These are phyloP conservation scores for Pelvicachromis taeniatus DNA, from an alignment of 2,113 vertebrate genomes.

Conservation along the genomic window DNA sequence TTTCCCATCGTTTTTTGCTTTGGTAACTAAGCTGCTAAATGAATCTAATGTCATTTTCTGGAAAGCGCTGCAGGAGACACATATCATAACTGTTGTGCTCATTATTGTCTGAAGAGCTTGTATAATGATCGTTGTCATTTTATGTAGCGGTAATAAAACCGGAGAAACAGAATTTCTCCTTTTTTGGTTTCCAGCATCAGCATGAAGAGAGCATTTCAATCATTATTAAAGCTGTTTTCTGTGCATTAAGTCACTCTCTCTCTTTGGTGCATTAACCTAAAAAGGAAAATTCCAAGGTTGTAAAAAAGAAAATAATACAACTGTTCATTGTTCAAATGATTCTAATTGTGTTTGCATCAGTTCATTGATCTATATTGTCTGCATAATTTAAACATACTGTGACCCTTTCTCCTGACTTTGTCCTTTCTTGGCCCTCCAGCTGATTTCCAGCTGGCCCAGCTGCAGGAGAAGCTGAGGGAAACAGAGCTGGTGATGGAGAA, in stretches of 20 bases:
- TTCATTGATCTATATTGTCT: neutral
- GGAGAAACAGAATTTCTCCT: neutral
- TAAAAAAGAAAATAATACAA: neutral
- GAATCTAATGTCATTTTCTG: neutral
- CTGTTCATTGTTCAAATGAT: neutral
- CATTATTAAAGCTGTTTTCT: neutral
- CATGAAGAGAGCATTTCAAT: neutral
- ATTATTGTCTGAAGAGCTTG: neutral
- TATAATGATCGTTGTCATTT: neutral
- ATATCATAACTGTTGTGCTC: neutral
- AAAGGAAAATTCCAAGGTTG: neutral
- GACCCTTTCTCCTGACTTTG: neutral
- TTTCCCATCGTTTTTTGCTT: neutral
- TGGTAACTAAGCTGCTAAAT: neutral
- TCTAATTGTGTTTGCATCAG: neutral
- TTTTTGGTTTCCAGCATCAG: neutral
- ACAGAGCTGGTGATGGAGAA: conserved; percentile 94
- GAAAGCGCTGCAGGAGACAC: neutral
- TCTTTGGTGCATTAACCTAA: conserved; percentile 1
- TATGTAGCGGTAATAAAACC: neutral
- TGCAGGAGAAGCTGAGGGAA: conserved; percentile 91
- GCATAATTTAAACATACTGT: neutral
- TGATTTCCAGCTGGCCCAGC: conserved; percentile 88
- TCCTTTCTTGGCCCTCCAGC: conserved; percentile 61
- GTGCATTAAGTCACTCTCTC: neutral